Percentiles rank a stretch among this genome's conserved stretches.
phyloP scores from a whole-genome alignment of 92 coral and sea anemone species.

The Heteractis magnifica region DNA sequence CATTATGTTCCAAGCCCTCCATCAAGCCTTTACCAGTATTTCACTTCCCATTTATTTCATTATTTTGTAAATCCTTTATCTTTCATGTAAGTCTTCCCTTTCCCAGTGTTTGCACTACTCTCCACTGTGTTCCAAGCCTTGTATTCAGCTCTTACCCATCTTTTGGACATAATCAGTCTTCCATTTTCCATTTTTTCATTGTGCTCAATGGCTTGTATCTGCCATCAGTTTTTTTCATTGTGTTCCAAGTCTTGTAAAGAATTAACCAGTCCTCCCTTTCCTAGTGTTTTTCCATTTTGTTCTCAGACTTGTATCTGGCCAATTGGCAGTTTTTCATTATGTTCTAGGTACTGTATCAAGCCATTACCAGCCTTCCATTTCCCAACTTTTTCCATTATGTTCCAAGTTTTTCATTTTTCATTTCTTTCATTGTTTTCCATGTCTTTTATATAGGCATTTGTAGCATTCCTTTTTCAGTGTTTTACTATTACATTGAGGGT shows the following conservation, averaged over 20 bases:
- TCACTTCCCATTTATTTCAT: background rate
- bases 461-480: background rate
- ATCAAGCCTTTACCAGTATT: background rate
- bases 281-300: background rate
- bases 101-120: background rate
- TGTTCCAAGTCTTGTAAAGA: too few relatives aligned
- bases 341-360: background rate
- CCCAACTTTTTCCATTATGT: background rate
- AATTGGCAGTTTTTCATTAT: background rate
- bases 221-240: too few relatives aligned
- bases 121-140: background rate
- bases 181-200: background rate
- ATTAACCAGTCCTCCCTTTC: background rate
- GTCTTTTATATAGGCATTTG: background rate
- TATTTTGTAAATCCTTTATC: background rate
- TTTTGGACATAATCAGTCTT: background rate
- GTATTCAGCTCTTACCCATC: background rate
- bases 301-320: background rate
- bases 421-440: background rate
- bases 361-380: background rate
- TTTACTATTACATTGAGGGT: background rate
- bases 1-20: background rate
- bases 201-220: too few relatives aligned
- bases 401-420: background rate
- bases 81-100: background rate